Conservation (phyloP, 2,113 vertebrate genomes). For the Columbina picui region DNA sequence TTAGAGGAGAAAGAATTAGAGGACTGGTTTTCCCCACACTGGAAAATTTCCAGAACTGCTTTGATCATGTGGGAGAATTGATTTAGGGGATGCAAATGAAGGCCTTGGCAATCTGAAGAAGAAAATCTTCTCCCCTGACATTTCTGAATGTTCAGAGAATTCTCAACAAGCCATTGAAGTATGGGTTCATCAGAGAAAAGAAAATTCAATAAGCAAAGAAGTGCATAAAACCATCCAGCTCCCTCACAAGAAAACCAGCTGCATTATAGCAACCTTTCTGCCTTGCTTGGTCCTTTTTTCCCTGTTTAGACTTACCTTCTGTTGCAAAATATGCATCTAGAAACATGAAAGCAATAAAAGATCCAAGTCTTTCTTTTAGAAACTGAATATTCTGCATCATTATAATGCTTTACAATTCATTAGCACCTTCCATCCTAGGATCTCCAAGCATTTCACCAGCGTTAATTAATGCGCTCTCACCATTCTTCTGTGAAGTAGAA, state of each 20-base stretch:
- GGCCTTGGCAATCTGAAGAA: slow-evolving; percentile 28
- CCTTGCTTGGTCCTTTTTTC: neutral
- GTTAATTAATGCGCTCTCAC: slow-evolving; percentile 59
- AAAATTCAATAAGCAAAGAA: slow-evolving; percentile 20
- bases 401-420: slow-evolving; percentile 60
- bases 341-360: slow-evolving; percentile 1
- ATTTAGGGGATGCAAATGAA: slow-evolving; percentile 67
- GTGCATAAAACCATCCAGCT: neutral
- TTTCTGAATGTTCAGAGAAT: slow-evolving; percentile 41
- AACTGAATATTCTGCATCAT: slow-evolving; percentile 45
- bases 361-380: slow-evolving; percentile 4
- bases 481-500: neutral
- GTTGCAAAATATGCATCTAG: neutral
- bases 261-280: neutral
- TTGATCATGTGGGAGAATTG: slow-evolving; percentile 50
- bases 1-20: neutral
- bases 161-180: slow-evolving; percentile 37
- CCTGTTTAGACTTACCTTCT: neutral
- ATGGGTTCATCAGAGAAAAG: slow-evolving; percentile 23
- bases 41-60: slow-evolving; percentile 28
- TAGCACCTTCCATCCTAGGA: slow-evolving; percentile 48
- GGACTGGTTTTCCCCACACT: neutral
- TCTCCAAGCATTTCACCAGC: slow-evolving; percentile 12
- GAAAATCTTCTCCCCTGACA: slow-evolving; percentile 50
- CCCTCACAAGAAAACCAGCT: neutral